These are phyloP conservation scores for Ctenopoma kingsleyae DNA, from an alignment of 2,797 vertebrate species.

Conservation along the genomic window DNA sequence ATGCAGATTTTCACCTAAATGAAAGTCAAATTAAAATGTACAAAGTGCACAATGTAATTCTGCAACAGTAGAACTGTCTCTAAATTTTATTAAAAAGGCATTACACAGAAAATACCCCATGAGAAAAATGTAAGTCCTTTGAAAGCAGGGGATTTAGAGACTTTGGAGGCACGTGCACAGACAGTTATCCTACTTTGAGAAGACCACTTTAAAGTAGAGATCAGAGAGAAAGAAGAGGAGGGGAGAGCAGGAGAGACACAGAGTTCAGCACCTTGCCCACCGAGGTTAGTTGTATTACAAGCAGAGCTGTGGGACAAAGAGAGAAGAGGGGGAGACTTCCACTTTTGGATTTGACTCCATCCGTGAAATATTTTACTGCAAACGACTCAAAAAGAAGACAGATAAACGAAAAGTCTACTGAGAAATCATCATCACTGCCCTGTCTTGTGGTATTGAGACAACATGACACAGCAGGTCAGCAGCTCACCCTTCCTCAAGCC, in stretches of 20 bases:
- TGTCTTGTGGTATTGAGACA: constrained; percentile 18
- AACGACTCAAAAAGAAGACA: background rate
- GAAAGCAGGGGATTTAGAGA: constrained; percentile 66
- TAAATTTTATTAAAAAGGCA: background rate
- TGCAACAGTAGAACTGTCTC: background rate
- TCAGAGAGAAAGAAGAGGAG: constrained; percentile 50
- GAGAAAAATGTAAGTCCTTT: constrained; percentile 33
- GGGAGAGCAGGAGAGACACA: constrained; percentile 35
- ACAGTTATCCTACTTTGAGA: constrained; percentile 65
- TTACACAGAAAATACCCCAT: constrained; percentile 9
- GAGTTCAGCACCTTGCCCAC: constrained; percentile 34
- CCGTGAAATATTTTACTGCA: background rate
- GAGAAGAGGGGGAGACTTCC: constrained; percentile 12
- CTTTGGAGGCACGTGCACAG: constrained; percentile 73
- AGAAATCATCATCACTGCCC: constrained; percentile 5
- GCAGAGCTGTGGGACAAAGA: constrained; percentile 28
- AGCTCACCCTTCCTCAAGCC: constrained; percentile 81
- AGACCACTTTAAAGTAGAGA: constrained; percentile 62
- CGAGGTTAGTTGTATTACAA: constrained; percentile 27
- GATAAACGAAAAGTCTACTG: background rate
- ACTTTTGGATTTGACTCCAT: background rate
- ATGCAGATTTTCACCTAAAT: background rate
- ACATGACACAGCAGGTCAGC: constrained; percentile 78
- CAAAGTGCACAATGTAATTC: background rate
- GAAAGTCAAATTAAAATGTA: background rate